A percentile compares a stretch with the other conserved stretches of the same genome.
phyloP scores from a whole-genome alignment of 2,113 vertebrate genomes.

The Syrrhaptes paradoxus region DNA sequence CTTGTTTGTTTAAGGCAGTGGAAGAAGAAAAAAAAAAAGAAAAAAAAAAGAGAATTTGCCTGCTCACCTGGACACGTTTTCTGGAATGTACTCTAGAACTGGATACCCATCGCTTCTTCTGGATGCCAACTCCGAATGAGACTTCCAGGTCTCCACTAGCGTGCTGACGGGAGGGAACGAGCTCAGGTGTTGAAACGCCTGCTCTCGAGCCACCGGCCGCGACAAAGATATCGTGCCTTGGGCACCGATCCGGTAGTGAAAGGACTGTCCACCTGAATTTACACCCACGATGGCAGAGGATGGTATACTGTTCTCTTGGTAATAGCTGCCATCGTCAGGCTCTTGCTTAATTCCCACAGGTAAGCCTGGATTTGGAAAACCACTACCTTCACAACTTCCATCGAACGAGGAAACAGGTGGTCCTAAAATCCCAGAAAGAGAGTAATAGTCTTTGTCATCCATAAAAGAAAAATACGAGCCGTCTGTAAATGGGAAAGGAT shows the following conservation, averaged over 20 bases:
- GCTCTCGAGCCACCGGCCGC: constrained; percentile 90
- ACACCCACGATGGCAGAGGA: constrained; percentile 96
- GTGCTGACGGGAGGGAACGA: constrained; percentile 93
- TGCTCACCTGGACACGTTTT: constrained; percentile 85
- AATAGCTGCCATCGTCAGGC: constrained; percentile 90
- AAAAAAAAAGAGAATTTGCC: neutral
- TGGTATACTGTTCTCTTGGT: constrained; percentile 89
- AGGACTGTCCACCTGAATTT: constrained; percentile 98
- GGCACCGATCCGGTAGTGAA: constrained; percentile 99
- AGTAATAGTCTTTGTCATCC: constrained; percentile 98
- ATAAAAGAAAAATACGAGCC: constrained; percentile 95
- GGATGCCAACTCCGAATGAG: constrained; percentile 87
- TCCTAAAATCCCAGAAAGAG: constrained; percentile 97
- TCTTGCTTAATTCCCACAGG: constrained; percentile 96
- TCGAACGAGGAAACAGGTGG: constrained; percentile 92
- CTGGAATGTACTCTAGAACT: constrained; percentile 92
- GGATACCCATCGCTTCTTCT: constrained; percentile 91
- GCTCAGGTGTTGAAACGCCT: constrained; percentile 93
- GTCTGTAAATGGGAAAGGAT: constrained; percentile 92
- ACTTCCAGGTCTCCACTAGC: constrained; percentile 96
- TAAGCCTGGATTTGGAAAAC: constrained; percentile 86
- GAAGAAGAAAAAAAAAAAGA: neutral
- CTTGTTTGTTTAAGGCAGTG: neutral
- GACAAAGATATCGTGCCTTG: constrained; percentile 97
- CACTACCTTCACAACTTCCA: constrained; percentile 86